Conservation (phyloP, 2,888 invertebrate genomes). For the Leptopilina syphax region DNA sequence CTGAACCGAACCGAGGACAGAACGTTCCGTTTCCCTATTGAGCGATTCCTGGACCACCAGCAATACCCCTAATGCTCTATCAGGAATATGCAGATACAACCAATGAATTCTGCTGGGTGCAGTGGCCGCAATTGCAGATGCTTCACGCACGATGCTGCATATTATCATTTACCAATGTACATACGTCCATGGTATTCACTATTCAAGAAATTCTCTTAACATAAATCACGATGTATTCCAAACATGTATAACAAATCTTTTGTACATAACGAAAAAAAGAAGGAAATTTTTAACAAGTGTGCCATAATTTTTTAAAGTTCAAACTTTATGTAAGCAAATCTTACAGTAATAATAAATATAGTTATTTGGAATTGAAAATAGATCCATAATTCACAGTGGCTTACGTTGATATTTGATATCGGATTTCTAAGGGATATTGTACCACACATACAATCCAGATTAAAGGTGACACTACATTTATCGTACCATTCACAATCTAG, state of each 20-base stretch:
- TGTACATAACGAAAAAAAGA: no score
- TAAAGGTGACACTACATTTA: no score
- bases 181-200: conserved; percentile 1
- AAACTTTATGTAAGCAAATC: no score
- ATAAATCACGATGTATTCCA: not conserved
- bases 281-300: no score
- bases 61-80: conserved; percentile 48
- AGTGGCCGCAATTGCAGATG: conserved; percentile 37
- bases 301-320: no score
- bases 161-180: conserved; percentile 34
- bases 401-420: no score
- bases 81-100: conserved; percentile 46
- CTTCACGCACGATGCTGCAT: conserved; percentile 38
- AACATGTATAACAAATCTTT: not conserved
- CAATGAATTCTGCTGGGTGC: conserved; percentile 40
- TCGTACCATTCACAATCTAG: no score
- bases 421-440: no score
- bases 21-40: conserved; percentile 36
- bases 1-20: conserved; percentile 22
- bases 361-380: no score
- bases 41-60: conserved; percentile 32
- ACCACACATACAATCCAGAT: no score
- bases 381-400: no score
- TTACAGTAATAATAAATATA: no score
- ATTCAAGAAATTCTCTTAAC: conserved; percentile 26